Evolutionary conservation across 1,140 invertebrate genomes (phyloP).

Genomic region (Helicoverpa zea): DNA sequence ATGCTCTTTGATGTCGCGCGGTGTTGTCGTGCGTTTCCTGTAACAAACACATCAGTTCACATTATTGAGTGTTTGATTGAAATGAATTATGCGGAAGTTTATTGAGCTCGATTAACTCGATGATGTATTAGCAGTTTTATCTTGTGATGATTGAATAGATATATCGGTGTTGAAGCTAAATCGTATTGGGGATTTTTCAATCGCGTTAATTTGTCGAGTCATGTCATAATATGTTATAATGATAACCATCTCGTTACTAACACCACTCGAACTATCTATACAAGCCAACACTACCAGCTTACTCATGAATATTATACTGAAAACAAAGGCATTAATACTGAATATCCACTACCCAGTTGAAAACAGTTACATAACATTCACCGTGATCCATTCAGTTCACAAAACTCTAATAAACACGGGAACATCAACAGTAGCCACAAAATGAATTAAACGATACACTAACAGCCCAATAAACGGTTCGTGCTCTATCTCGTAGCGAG

Average conservation of each 20-base stretch:
- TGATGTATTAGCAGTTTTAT: conserved; percentile 33
- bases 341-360: background rate
- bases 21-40: conserved; percentile 70
- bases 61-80: conserved; percentile 47
- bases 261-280: background rate
- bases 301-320: no score
- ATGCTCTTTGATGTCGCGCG: conserved; percentile 64
- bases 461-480: conserved; percentile 51
- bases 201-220: background rate
- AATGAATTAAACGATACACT: conserved; percentile 47
- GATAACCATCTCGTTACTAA: no score
- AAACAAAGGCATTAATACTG: background rate
- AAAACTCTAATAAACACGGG: conserved; percentile 38
- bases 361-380: background rate
- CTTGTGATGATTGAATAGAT: background rate
- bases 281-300: background rate
- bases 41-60: conserved; percentile 69
- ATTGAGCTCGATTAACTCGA: conserved; percentile 9
- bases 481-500: conserved; percentile 57
- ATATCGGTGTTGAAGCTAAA: background rate
- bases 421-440: conserved; percentile 40
- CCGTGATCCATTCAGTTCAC: conserved; percentile 4
- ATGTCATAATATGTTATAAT: background rate
- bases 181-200: no score
- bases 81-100: conserved; percentile 25